phyloP scores from a whole-genome alignment of 2,888 invertebrate genomes.

The Meloe dianella region DNA sequence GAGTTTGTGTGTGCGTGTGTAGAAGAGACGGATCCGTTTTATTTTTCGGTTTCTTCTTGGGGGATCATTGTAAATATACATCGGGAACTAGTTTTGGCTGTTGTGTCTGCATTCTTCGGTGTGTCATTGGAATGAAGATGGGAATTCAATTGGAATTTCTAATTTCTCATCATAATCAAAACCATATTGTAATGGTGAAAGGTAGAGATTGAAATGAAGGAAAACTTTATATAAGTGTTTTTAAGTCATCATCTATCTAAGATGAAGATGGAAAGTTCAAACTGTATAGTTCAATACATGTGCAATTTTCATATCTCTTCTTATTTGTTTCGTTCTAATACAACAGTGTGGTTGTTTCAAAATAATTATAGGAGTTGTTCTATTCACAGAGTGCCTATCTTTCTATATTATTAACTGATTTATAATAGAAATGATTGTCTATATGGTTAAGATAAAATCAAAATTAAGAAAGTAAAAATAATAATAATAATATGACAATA shows the following conservation, averaged over 20 bases:
- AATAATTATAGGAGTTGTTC: not conserved
- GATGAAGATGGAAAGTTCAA: not conserved
- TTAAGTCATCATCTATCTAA: not conserved
- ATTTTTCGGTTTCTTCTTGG: not conserved
- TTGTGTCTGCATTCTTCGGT: slow-evolving; percentile 36
- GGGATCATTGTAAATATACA: slow-evolving; percentile 24
- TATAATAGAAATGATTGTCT: not conserved
- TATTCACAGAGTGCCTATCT: too few species aligned
- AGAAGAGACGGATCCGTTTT: not conserved
- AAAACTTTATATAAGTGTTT: too few species aligned
- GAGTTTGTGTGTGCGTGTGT: not conserved
- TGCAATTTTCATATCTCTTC: not conserved
- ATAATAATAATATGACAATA: not conserved
- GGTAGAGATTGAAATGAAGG: not conserved
- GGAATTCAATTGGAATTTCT: slow-evolving; percentile 35
- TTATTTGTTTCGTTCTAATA: not conserved
- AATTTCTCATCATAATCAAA: not conserved
- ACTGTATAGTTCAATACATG: not conserved
- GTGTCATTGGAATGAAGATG: slow-evolving; percentile 39
- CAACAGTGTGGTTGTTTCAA: not conserved
- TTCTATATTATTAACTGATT: not conserved
- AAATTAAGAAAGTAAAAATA: not conserved
- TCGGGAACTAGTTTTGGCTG: slow-evolving; percentile 41
- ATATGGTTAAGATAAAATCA: not conserved
- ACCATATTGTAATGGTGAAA: not conserved